These are phyloP conservation scores for Cyphomyrus discorhynchus DNA, from an alignment of 2,113 vertebrate genomes.

Conservation along the genomic window DNA sequence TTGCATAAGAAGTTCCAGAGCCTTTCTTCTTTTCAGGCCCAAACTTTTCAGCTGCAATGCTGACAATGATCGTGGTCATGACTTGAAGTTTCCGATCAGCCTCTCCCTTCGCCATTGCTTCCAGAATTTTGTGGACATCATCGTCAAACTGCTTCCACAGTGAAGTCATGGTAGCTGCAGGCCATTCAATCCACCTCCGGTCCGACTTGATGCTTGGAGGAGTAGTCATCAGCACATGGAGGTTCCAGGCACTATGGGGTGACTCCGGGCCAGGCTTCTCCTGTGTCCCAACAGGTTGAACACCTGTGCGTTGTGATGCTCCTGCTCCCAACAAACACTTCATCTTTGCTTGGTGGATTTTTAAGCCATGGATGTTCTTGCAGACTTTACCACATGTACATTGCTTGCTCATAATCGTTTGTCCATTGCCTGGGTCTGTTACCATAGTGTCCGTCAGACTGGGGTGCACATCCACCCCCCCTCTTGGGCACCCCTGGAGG, in stretches of 20 bases:
- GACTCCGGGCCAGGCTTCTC: neutral
- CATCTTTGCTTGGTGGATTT: too few species aligned
- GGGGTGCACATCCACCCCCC: neutral
- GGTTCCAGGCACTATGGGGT: neutral
- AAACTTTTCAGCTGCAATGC: neutral
- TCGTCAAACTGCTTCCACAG: neutral
- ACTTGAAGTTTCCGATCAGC: neutral
- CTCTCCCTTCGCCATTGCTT: neutral
- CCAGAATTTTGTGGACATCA: neutral
- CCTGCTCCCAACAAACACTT: too few species aligned
- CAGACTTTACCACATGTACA: too few species aligned
- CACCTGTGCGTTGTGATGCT: neutral
- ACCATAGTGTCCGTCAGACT: too few species aligned
- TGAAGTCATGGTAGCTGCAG: neutral
- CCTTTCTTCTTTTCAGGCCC: neutral
- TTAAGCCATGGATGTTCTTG: too few species aligned
- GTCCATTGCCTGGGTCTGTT: too few species aligned
- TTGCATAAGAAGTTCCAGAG: neutral
- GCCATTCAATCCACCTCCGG: neutral
- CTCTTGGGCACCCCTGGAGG: constrained; percentile 18
- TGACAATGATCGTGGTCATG: neutral
- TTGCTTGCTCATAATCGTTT: too few species aligned
- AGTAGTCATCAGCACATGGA: too few species aligned
- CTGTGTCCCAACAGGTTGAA: neutral
- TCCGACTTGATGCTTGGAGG: neutral